phyloP scores from a whole-genome alignment of 2,113 vertebrate genomes.

The Dicrurus megarhynchus region DNA sequence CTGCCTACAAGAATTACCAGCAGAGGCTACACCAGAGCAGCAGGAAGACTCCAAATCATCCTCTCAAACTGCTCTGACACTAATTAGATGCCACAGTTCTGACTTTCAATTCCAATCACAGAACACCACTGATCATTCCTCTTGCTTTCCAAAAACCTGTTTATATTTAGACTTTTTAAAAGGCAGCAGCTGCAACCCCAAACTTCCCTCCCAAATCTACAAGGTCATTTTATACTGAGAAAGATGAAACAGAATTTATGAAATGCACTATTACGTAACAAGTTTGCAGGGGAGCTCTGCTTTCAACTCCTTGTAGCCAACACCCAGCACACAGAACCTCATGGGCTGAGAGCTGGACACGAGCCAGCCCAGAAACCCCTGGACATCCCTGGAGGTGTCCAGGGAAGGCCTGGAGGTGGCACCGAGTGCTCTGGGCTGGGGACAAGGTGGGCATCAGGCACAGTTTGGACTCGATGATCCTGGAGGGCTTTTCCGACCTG shows the following conservation, averaged over 20 bases:
- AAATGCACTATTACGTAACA: not conserved
- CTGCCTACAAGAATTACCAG: not conserved
- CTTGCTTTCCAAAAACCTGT: not conserved
- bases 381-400: not conserved
- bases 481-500: rapidly evolving
- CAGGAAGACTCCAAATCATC: not conserved
- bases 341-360: not conserved
- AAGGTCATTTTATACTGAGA: not conserved
- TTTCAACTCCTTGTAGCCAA: not conserved
- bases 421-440: not conserved
- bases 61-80: not conserved
- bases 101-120: not conserved
- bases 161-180: not conserved
- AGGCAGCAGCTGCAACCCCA: constrained; percentile 15
- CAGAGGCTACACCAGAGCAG: not conserved
- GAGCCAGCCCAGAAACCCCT: not conserved
- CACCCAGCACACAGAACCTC: not conserved
- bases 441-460: rapidly evolving
- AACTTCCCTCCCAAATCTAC: not conserved
- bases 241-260: not conserved
- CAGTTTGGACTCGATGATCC: rapidly evolving
- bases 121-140: not conserved
- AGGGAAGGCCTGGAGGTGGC: not conserved
- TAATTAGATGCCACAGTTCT: not conserved
- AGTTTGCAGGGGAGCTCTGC: not conserved